A percentile compares a stretch with the other conserved stretches of the same genome.
Conservation (phyloP, 2,113 vertebrate species). For the Apaloderma vittatum region DNA sequence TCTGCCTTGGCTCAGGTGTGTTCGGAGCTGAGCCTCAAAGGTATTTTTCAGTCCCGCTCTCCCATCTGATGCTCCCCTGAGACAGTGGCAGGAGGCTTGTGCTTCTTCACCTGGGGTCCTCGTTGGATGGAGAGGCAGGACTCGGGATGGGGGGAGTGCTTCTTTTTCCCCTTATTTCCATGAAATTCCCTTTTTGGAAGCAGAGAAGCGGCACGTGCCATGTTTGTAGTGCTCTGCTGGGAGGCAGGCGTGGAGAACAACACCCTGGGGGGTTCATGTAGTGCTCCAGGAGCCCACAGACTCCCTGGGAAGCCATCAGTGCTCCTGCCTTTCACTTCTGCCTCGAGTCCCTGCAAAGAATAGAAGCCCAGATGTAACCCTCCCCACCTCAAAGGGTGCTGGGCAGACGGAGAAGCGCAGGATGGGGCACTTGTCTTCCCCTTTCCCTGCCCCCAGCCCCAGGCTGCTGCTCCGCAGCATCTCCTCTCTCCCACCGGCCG, state of each 20-base stretch:
- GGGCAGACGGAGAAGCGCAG: not conserved
- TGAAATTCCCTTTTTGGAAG: not conserved
- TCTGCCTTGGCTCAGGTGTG: fast-evolving
- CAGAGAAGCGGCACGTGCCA: fast-evolving
- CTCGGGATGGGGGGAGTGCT: fast-evolving
- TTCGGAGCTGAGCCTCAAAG: not conserved
- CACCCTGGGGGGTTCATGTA: not conserved
- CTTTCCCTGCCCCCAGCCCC: not conserved
- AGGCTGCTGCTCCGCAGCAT: not conserved
- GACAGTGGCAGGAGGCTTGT: not conserved
- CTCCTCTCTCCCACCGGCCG: not conserved
- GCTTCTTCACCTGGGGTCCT: not conserved
- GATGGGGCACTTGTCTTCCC: not conserved
- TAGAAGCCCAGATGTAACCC: not conserved
- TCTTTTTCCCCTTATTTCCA: not conserved
- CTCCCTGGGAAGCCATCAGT: fast-evolving
- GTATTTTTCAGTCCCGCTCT: not conserved
- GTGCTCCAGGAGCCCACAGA: not conserved
- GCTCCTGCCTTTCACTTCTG: not conserved
- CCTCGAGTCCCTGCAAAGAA: fast-evolving
- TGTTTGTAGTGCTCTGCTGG: not conserved
- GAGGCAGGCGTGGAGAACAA: not conserved
- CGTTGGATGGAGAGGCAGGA: not conserved
- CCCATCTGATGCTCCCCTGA: not conserved
- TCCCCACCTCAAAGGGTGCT: not conserved